A percentile compares a stretch with the other conserved stretches of the same genome.
These are phyloP conservation scores for Sceliomorpha sp. DNA, from an alignment of 2,888 invertebrate species.

Conservation along the genomic window DNA sequence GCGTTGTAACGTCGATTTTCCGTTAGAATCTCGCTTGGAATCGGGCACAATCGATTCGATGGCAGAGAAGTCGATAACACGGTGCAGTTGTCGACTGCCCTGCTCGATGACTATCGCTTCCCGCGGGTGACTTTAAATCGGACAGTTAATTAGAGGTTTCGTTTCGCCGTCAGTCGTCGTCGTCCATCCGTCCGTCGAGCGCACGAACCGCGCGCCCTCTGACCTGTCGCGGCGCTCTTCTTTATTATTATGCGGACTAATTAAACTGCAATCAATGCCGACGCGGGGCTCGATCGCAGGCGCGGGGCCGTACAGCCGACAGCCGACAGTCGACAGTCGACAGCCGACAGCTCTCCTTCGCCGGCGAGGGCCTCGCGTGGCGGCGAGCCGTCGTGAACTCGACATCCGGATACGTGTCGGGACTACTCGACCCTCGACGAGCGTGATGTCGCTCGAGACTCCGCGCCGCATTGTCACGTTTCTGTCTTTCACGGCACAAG, in stretches of 20 bases:
- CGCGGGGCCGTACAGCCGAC: no score
- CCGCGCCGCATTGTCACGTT: constrained; percentile 31
- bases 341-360: constrained; percentile 16
- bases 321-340: no score
- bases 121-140: constrained; percentile 74
- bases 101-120: constrained; percentile 67
- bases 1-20: constrained; percentile 26
- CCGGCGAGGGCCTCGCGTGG: constrained; percentile 27
- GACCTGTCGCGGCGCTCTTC: constrained; percentile 49
- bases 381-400: constrained; percentile 27
- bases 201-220: constrained; percentile 41
- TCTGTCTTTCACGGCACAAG: constrained; percentile 28
- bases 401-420: constrained; percentile 46
- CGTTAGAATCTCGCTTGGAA: constrained; percentile 24
- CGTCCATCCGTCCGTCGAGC: constrained; percentile 47
- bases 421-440: constrained; percentile 30
- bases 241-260: constrained; percentile 75
- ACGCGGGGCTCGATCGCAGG: constrained; percentile 23
- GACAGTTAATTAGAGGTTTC: constrained; percentile 75
- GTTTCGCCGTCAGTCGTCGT: constrained; percentile 66
- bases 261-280: constrained; percentile 72
- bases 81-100: constrained; percentile 34
- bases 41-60: constrained; percentile 21
- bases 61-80: constrained; percentile 25
- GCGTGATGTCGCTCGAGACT: constrained; percentile 29